Base-by-base conservation (phyloP, 2,888 invertebrate species). In the Mesopsocus fuscifrons region DNA sequence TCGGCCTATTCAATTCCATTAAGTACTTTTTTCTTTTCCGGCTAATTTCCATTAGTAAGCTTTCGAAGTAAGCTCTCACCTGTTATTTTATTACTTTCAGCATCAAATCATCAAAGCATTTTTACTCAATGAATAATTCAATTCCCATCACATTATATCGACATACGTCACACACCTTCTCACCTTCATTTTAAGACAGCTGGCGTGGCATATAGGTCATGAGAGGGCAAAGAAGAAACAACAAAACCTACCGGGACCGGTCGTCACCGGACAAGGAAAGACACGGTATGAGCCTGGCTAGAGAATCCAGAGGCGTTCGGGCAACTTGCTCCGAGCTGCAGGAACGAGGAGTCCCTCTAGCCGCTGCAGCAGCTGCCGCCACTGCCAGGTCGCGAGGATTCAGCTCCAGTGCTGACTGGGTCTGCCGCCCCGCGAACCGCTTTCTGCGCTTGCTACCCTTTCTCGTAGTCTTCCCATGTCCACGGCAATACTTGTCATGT, bases 331-430 rank as follows among this genome's bases (percentile, higher is more conserved):
- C 32, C 8, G 23, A 35, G 21, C 45, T 45, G 20, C 23, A 44
- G 17, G 43, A 43, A 34, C 42, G 17, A 11, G 33, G 34, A 11
- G 45, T 15, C 15, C 30, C 18, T 16, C 33, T 30, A 45, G 23
- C 31, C 15, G 11, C 32, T 4, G 77, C 75, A 1, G 74, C 73
- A 3, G 72, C 69, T n/a, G n/a, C n/a, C n/a, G n/a, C n/a, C n/a
- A n/a, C n/a, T 9, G 26, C 26, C 22, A 77, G 62, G 1, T 71
- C 67, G 38, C 68, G 67, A 11, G 71, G 68, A 50, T 75, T 71
- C 50, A 77, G 65, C 54, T 77, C 78, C 2, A 72, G 72, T 1
- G 74, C 77, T 9, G 77, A 77, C 57, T 74, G 76, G 18, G 77
- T 71, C 45, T 78, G 62, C 46, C 73, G 64, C 46, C 74, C 67